phyloP scores from a whole-genome alignment of 2,797 vertebrate species.

The Typhlichthys eigenmanni region DNA sequence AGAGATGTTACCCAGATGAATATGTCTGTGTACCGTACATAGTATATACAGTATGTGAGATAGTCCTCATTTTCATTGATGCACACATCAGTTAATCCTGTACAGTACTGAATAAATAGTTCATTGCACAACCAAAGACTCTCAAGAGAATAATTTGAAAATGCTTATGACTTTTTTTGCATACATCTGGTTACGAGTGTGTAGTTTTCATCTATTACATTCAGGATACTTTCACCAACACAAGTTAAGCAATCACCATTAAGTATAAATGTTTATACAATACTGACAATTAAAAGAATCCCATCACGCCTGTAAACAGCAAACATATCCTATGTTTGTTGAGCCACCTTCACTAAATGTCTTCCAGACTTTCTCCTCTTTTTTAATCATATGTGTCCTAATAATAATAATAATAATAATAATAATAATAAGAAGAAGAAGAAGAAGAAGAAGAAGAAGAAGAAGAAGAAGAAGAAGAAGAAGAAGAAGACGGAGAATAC shows the following conservation, averaged over 20 bases:
- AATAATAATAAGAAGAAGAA: too few relatives aligned
- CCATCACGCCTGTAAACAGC: too few relatives aligned
- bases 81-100: conserved; percentile 28
- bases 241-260: conserved; percentile 13
- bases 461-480: too few relatives aligned
- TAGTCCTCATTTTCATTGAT: conserved; percentile 30
- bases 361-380: too few relatives aligned
- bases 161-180: conserved; percentile 15
- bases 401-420: too few relatives aligned
- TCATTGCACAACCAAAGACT: conserved; percentile 32
- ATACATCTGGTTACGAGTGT: conserved; percentile 9
- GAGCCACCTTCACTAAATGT: too few relatives aligned
- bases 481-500: too few relatives aligned
- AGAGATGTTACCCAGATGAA: conserved; percentile 36
- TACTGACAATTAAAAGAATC: conserved; percentile 11
- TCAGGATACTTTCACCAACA: conserved; percentile 24
- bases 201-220: conserved; percentile 20
- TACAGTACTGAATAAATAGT: conserved; percentile 37
- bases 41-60: too few relatives aligned
- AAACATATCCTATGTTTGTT: too few relatives aligned
- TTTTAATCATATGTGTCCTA: too few relatives aligned
- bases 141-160: conserved; percentile 22
- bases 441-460: too few relatives aligned
- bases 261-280: conserved; percentile 13
- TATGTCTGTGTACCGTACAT: too few relatives aligned